Conservation (phyloP, 1,140 invertebrate genomes). For the Colletes latitarsis region DNA sequence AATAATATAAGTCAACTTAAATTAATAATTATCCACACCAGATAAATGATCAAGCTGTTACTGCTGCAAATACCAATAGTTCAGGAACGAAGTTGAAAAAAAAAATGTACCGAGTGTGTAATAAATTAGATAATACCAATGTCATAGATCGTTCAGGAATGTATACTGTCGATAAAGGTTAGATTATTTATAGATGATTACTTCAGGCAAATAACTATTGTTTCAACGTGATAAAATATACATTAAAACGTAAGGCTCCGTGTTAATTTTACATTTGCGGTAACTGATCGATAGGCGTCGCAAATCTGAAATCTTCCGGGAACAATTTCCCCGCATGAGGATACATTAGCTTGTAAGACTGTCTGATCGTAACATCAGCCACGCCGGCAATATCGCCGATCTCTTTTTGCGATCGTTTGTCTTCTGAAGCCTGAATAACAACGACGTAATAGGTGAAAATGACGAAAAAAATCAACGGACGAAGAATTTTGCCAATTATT, state of each 20-base stretch:
- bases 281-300: conserved; percentile 96
- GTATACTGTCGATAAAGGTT: conserved; percentile 48
- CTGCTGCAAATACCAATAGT: conserved; percentile 6
- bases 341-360: conserved; percentile 99
- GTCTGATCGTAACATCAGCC: conserved; percentile 98
- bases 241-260: conserved; percentile 1
- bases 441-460: conserved; percentile 17
- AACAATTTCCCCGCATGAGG: conserved; percentile 95
- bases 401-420: conserved; percentile 97
- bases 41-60: conserved; percentile 14
- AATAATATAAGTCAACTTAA: not conserved
- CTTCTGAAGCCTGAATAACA: conserved; percentile 90
- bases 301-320: conserved; percentile 97
- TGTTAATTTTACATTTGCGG: conserved; percentile 88
- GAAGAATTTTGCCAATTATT: conserved; percentile 7
- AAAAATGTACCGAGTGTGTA: not conserved
- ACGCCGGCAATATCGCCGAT: conserved; percentile 99
- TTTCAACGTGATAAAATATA: conserved; percentile 47
- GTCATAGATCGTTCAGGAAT: conserved; percentile 48
- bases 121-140: conserved; percentile 46
- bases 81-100: conserved; percentile 4
- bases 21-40: conserved; percentile 10
- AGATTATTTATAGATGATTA: conserved; percentile 47
- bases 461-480: conserved; percentile 7
- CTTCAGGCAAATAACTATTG: conserved; percentile 40